Base-by-base conservation (phyloP, 2,113 vertebrate species). In the Dascyllus trimaculatus region DNA sequence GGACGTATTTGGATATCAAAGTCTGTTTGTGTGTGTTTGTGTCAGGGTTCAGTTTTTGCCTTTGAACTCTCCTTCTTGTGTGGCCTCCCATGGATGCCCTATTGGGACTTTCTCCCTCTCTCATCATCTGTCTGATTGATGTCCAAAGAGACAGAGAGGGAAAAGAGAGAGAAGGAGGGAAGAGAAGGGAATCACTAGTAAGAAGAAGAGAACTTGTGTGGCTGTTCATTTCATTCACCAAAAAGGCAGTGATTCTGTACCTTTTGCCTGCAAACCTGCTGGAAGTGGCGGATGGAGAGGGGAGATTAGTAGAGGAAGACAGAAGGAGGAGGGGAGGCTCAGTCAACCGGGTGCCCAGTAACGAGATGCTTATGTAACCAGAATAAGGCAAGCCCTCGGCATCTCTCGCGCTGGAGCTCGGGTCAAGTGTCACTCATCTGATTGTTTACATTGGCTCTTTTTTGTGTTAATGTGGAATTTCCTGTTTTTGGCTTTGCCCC, bases 381-480 rank as follows among this genome's bases (percentile, higher is more conserved):
- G 82, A 85, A 84, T 85, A 89, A 88, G 79, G 75, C 81, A 26
- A 88, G 51, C 78, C 71, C 35, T 72, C 45, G 15, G 46, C 83
- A 74, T 87, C 87, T 83, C 85, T 85, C 79, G 52, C 84, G 19
- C 64, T 71, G 63, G 62, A 79, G 79, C 73, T 63, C 14, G 46
- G 91, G 90, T 93, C 93, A 92, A 89, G 87, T 89, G 92, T 93
- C 91, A 91, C 45, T 82, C 82, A 53, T 89, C 77, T 82, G 88
- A 90, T 91, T 92, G 92, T 94, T 94, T 92, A 91, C 84, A 18
- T 88, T 90, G 83, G 85, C 81, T 76, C 88, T 87, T 91, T 91
- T 93, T 88, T 92, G 86, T 87, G 88, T 93, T 93, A 92, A 93
- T 90, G 88, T 90, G 94, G 93, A 94, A 94, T 94, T 92, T 94